A percentile compares a stretch with the other conserved stretches of the same genome.
Evolutionary conservation across 2,888 invertebrate genomes (phyloP).

Genomic region (Lamproptera curius): DNA sequence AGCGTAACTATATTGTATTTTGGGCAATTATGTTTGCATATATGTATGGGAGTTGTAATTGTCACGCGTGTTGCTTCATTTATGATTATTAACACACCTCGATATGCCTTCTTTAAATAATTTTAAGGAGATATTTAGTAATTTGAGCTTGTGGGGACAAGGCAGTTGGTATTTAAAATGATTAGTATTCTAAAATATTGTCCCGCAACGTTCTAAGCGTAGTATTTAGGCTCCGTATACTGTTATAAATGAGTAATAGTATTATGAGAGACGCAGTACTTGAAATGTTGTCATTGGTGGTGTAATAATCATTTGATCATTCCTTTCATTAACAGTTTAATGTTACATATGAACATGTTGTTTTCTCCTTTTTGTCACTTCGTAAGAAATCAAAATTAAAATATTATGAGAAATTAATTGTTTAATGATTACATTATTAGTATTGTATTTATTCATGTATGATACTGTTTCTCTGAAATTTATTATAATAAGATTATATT

Average conservation of each 20-base stretch:
- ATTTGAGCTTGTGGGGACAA: conserved; percentile 34
- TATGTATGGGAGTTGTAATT: conserved; percentile 40
- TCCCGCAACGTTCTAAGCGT: conserved; percentile 10
- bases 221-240: conserved; percentile 34
- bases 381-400: conserved; percentile 46
- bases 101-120: conserved; percentile 66
- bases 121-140: conserved; percentile 34
- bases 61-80: conserved; percentile 54
- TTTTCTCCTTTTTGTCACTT: conserved; percentile 45
- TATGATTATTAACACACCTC: conserved; percentile 50
- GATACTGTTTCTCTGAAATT: conserved; percentile 75
- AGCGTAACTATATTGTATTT: conserved; percentile 56
- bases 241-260: conserved; percentile 42
- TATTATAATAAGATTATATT: conserved; percentile 74
- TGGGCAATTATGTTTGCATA: conserved; percentile 54
- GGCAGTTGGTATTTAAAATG: conserved; percentile 29
- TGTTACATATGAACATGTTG: conserved; percentile 47
- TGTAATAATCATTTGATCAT: conserved; percentile 65
- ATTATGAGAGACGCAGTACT: conserved; percentile 33
- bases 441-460: conserved; percentile 78
- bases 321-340: conserved; percentile 57
- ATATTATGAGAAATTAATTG: conserved; percentile 42
- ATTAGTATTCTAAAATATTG: conserved; percentile 18
- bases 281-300: conserved; percentile 42
- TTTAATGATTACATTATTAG: conserved; percentile 65